Base-by-base conservation (phyloP, 2,113 vertebrate genomes). In the Microtus richardsoni region DNA sequence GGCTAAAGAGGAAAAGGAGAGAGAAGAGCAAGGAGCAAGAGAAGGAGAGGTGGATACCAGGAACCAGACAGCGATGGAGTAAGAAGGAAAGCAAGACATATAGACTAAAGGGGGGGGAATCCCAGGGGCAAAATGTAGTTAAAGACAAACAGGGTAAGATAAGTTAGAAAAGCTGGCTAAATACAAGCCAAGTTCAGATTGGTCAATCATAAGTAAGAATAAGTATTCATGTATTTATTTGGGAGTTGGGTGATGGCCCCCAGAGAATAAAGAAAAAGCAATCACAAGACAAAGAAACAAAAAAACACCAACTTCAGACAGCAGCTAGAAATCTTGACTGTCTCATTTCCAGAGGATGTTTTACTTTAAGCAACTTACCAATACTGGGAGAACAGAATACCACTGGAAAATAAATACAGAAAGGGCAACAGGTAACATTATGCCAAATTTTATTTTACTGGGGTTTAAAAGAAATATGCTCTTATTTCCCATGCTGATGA, bases 401-500 rank as follows among this genome's bases (percentile, higher is more conserved):
- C 73, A 26, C 60, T 16, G 13, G 33, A 77, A 86, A 91, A 89
- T 89, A 93, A 93, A 90, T 36, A 7, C 16, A 94, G 64, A 54
- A 26, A 86, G 21, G 41, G 91, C 26, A 94, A 94, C 22, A 74
- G 17, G 13, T 28, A 44, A 79, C 80, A 80, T 41, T 80, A 28
- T 93, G 71, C 44, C 36, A 91, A 86, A 86, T 73, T 89, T 73
- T 82, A 10, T 54, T 89, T 62, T 54, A 87, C n/a, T 47, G 3
- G 33, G 7, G 3, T 89, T 88, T 92, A 17, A 7, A 70, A 84
- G 60, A 85, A 52, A 78, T 16, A 74, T 73, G 13, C 7, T 74
- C n/a, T 41, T 62, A 68, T 85, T 90, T 79, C 64, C 73, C 92
- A 88, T 84, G 70, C 83, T 89, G 47, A 89, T 78, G 54, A 58